Base-by-base conservation (phyloP, 2,113 vertebrate species). In the Podocnemis expansa region DNA sequence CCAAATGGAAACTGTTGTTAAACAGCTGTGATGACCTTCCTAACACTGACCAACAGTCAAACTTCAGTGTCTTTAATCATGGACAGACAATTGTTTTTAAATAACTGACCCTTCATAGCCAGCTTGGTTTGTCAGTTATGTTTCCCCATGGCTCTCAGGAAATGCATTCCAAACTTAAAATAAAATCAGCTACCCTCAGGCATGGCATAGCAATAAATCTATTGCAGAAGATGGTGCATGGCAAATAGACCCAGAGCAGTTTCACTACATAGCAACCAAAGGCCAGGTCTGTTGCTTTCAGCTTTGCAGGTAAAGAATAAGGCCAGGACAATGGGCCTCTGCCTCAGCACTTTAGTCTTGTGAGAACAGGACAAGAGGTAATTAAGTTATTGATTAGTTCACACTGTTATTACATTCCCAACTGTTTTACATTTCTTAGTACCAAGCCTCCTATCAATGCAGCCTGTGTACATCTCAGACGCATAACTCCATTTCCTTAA, bases 11-110 rank as follows among this genome's bases (percentile, higher is more conserved):
- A 49, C 38, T 80, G 43, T 80, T 80, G 38, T 75, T 43, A 25
- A 88, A 84, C 6, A 10, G 17, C 6, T 70, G 22, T 2, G 2
- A 5, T 82, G 43, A 75, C 78, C 21, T 85, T 78, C 34, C 22
- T 21, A 4, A 9, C 19, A 24, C 80, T 88, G 11, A n/a, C 89
- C 55, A 52, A 78, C 34, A 78, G 67, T 49, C 63, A 82, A 78
- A 51, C 2, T 13, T 63, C 1, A 0, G 0, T 22, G 78, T 11
- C 25, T 60, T 43, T 3, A 47, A 38, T 80, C 70, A 49, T 22
- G 47, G 10, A 22, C 1, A 75, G 17, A 6, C 79, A 79, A 21
- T 22, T 79, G 6, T 41, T 79, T 56, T 81, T 83, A n/a, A 83
- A 31, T 10, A 85, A 45, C 7, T 70, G 73, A 70, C 45, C 14